A percentile compares a stretch with the other conserved stretches of the same genome.
Conservation (phyloP, 2,888 invertebrate species). For the Xanthostigma xanthostigma region DNA sequence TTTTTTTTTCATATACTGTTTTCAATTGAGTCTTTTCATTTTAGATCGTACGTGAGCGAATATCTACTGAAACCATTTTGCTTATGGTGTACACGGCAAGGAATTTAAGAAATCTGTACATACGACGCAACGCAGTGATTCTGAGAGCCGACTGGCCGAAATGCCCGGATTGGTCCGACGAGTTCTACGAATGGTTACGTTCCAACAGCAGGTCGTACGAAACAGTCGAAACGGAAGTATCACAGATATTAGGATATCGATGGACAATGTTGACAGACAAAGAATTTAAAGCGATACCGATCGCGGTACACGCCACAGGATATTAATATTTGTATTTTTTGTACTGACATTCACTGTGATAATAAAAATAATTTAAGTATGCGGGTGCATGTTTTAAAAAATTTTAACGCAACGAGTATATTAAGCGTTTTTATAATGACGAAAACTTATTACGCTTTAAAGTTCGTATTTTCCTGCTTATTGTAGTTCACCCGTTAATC, state of each 20-base stretch:
- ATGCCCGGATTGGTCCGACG: conserved; percentile 47
- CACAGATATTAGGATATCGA: conserved; percentile 44
- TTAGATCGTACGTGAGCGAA: conserved; percentile 55
- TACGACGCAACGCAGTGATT: conserved; percentile 58
- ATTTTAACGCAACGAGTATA: too few species aligned
- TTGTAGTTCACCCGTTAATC: too few species aligned
- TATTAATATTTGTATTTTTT: background rate
- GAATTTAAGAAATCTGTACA: conserved; percentile 42
- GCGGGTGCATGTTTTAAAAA: too few species aligned
- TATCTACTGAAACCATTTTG: conserved; percentile 63
- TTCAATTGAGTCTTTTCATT: conserved; percentile 3
- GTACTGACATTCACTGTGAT: too few species aligned
- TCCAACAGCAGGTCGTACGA: conserved; percentile 45
- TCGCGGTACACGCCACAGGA: conserved; percentile 3
- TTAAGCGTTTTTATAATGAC: too few species aligned
- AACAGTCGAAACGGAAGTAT: conserved; percentile 49
- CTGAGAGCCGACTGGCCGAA: conserved; percentile 53
- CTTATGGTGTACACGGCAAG: conserved; percentile 50
- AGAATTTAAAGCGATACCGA: conserved; percentile 37
- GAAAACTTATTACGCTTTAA: too few species aligned
- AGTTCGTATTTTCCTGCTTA: too few species aligned
- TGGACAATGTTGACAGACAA: conserved; percentile 55
- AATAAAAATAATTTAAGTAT: too few species aligned
- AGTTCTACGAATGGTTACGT: conserved; percentile 51
- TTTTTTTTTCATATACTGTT: too few species aligned